phyloP scores from a whole-genome alignment of 2,888 invertebrate genomes.

The Germaria angustata region DNA sequence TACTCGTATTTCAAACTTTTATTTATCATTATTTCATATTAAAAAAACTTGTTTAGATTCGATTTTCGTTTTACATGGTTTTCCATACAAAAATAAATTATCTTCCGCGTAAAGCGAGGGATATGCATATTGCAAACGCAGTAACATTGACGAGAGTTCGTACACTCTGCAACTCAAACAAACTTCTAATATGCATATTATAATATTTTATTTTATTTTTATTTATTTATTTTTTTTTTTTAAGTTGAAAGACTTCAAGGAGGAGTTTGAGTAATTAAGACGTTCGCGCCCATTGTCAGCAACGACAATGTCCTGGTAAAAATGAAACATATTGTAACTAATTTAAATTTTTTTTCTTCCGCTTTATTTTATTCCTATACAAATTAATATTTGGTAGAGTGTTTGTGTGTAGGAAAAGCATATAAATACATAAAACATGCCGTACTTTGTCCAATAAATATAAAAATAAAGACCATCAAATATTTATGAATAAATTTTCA shows the following conservation, averaged over 20 bases:
- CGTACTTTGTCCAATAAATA: conserved; percentile 51
- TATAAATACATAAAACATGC: background rate
- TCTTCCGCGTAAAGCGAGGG: too few species aligned
- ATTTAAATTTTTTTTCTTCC: conserved; percentile 23
- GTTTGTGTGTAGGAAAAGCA: background rate
- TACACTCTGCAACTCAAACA: background rate
- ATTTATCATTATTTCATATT: too few species aligned
- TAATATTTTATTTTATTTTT: background rate
- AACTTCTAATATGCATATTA: background rate
- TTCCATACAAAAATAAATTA: too few species aligned
- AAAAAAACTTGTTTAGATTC: too few species aligned
- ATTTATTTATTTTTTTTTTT: background rate
- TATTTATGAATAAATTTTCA: conserved; percentile 66
- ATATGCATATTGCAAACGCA: too few species aligned
- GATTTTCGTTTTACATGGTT: too few species aligned
- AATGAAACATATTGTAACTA: conserved; percentile 55
- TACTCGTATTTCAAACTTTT: too few species aligned
- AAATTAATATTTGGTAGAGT: conserved; percentile 7
- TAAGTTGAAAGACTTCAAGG: conserved; percentile 42
- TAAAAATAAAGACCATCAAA: conserved; percentile 51
- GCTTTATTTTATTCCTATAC: background rate
- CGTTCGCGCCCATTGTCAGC: conserved; percentile 73
- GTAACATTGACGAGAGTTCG: background rate
- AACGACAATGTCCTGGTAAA: conserved; percentile 13
- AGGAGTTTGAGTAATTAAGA: conserved; percentile 77